These are phyloP conservation scores for Myiagra hebetior DNA, from an alignment of 2,113 vertebrate genomes.

Conservation along the genomic window DNA sequence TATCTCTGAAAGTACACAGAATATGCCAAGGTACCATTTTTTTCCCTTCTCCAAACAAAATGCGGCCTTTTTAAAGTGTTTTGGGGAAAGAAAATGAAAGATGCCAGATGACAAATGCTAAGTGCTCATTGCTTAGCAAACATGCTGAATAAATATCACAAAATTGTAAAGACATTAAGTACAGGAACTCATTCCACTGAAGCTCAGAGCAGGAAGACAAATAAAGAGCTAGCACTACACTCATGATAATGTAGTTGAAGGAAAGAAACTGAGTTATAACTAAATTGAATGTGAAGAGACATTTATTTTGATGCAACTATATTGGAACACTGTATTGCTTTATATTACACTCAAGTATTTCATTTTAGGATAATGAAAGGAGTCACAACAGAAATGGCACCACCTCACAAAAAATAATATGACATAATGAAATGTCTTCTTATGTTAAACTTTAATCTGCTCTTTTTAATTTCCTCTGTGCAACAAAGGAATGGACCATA, in stretches of 20 bases:
- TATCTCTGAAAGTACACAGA: not conserved
- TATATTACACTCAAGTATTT: not conserved
- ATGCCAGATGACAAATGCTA: slow-evolving; percentile 39
- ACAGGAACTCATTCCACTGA: slow-evolving; percentile 15
- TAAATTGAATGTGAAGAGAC: not conserved
- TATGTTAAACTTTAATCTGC: not conserved
- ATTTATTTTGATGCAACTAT: not conserved
- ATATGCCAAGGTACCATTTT: not conserved
- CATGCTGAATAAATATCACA: slow-evolving; percentile 27
- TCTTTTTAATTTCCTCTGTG: not conserved
- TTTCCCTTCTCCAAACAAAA: not conserved
- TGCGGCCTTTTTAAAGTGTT: not conserved
- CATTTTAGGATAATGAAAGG: not conserved
- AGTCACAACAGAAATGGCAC: not conserved
- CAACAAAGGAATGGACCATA: not conserved
- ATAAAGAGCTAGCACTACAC: not conserved
- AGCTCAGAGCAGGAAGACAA: slow-evolving; percentile 29
- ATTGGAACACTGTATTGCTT: not conserved
- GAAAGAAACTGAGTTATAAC: not conserved
- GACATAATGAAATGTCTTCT: not conserved
- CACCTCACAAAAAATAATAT: not conserved
- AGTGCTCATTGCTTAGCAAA: slow-evolving; percentile 43
- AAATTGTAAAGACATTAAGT: slow-evolving; percentile 36
- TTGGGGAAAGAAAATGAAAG: slow-evolving; percentile 2
- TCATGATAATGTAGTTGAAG: not conserved